These are phyloP conservation scores for Eupithecia inturbata DNA, from an alignment of 2,888 invertebrate genomes.

Conservation along the genomic window DNA sequence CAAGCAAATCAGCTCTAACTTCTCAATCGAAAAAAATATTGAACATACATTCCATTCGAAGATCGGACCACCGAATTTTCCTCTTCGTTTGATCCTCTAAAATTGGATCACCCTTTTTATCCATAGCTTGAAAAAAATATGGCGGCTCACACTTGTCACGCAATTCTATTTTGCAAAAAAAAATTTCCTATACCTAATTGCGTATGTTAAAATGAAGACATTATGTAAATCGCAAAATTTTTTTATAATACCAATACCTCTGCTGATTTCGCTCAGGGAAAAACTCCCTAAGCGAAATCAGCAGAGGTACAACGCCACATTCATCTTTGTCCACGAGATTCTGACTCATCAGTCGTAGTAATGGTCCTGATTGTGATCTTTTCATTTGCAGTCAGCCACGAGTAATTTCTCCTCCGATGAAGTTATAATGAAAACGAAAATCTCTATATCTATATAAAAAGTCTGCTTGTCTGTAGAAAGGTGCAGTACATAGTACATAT, in stretches of 20 bases:
- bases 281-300: background rate
- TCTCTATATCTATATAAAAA: constrained; percentile 35
- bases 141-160: too few relatives aligned
- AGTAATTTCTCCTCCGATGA: constrained; percentile 68
- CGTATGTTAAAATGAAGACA: too few relatives aligned
- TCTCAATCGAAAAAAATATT: too few relatives aligned
- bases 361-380: constrained; percentile 77
- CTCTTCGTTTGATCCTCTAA: background rate
- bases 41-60: too few relatives aligned
- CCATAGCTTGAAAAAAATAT: too few relatives aligned
- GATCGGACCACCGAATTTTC: too few relatives aligned
- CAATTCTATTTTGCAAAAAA: too few relatives aligned
- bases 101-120: background rate
- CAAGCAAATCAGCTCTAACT: background rate
- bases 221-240: too few relatives aligned
- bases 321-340: constrained; percentile 29
- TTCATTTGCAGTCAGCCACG: constrained; percentile 77
- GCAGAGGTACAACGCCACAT: constrained; percentile 36
- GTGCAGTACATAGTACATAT: background rate
- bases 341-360: constrained; percentile 63
- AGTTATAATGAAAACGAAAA: constrained; percentile 77
- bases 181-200: too few relatives aligned
- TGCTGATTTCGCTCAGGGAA: too few relatives aligned
- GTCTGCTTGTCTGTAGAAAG: constrained; percentile 18
- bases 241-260: too few relatives aligned